phyloP scores from a whole-genome alignment of 2,113 vertebrate genomes.

The Phrynosoma blainvillii region DNA sequence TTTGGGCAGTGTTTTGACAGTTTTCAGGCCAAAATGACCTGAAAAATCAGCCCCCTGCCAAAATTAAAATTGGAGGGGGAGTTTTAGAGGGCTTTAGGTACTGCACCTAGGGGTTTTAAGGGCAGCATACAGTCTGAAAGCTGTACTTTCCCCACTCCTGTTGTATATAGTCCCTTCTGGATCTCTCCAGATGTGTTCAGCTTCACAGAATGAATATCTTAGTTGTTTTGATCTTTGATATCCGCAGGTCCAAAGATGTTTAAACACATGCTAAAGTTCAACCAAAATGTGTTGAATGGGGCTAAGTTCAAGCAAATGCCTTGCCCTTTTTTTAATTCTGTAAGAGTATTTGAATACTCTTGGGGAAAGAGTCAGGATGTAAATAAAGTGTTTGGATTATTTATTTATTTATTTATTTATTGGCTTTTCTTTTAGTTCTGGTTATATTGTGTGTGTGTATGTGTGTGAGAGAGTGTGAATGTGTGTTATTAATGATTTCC shows the following conservation, averaged over 20 bases:
- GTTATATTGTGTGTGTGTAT: not conserved
- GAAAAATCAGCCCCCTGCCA: too few species aligned
- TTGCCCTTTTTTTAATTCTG: not conserved
- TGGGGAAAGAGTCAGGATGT: too few species aligned
- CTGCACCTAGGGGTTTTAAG: too few species aligned
- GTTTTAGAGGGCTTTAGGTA: too few species aligned
- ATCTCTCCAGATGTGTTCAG: not conserved
- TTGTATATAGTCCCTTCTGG: not conserved
- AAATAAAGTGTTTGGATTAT: not conserved
- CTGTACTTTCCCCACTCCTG: too few species aligned
- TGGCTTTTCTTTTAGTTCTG: not conserved
- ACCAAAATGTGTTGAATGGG: not conserved
- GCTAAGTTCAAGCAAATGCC: not conserved
- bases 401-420: not conserved
- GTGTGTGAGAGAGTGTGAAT: too few species aligned
- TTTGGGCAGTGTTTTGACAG: too few species aligned
- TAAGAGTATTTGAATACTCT: too few species aligned
- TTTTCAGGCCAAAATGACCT: too few species aligned
- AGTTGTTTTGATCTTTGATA: not conserved
- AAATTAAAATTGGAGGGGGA: too few species aligned
- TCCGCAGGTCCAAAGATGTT: not conserved
- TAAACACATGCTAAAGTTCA: not conserved
- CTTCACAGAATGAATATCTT: not conserved
- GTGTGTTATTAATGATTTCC: conserved; percentile 23
- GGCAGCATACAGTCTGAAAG: too few species aligned